phyloP scores from a whole-genome alignment of 2,888 invertebrate genomes.

The Pseudococcus jackbeardsleyi region DNA sequence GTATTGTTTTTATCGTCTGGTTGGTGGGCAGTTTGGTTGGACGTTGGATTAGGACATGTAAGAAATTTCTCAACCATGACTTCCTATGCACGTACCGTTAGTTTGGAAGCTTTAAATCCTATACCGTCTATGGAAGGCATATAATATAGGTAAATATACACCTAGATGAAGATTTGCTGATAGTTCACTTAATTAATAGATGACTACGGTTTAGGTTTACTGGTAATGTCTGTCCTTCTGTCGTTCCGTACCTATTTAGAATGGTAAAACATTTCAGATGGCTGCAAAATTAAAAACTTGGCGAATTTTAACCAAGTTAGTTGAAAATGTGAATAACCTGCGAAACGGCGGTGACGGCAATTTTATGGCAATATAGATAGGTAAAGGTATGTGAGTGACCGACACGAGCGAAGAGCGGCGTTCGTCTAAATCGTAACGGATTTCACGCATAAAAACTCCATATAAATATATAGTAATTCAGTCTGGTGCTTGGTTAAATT shows the following conservation, averaged over 20 bases:
- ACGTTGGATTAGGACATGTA: not conserved
- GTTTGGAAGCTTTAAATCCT: constrained; percentile 1
- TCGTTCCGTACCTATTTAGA: not conserved
- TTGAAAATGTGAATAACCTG: constrained; percentile 19
- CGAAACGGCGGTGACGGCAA: not conserved
- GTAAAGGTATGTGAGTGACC: not conserved
- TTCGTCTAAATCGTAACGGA: not conserved
- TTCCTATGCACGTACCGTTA: constrained; percentile 5
- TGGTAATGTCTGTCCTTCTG: not conserved
- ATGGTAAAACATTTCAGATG: not conserved
- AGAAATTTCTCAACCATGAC: constrained; percentile 38
- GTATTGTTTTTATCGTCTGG: not conserved
- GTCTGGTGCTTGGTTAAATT: not conserved
- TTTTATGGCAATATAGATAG: not conserved
- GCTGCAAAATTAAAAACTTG: not conserved
- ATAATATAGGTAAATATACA: not conserved
- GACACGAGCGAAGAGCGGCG: not conserved
- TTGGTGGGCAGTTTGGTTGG: not conserved
- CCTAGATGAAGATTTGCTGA: not conserved
- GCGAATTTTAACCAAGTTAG: not conserved
- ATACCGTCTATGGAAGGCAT: not conserved
- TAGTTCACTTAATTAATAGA: not conserved
- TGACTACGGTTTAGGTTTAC: not conserved
- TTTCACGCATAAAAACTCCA: not conserved
- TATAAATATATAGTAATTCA: not conserved